Conservation (phyloP, 2,797 vertebrate species). For the Cygnus olor region DNA sequence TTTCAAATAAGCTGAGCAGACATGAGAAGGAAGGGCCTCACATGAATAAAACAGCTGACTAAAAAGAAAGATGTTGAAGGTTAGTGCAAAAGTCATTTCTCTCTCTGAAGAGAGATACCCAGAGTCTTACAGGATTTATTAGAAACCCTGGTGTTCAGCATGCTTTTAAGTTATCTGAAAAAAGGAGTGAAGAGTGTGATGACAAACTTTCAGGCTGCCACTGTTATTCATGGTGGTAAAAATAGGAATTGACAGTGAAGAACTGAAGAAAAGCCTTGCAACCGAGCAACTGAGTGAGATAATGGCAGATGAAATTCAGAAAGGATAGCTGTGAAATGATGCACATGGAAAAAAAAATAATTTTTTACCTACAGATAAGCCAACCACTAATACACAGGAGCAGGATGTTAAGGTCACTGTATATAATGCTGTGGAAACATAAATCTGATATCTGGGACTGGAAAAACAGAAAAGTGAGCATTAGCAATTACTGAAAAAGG, state of each 20-base stretch:
- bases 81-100: conserved; percentile 9
- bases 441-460: background rate
- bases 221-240: conserved; percentile 2
- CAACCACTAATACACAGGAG: background rate
- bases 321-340: background rate
- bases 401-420: background rate
- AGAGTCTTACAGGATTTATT: conserved; percentile 27
- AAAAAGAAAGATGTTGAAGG: background rate
- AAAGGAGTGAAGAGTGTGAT: background rate
- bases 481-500: background rate
- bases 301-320: conserved; percentile 24
- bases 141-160: background rate
- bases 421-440: background rate
- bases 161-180: conserved; percentile 13
- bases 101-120: background rate
- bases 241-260: background rate
- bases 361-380: conserved; percentile 28
- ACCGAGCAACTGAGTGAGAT: conserved; percentile 12
- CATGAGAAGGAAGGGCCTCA: background rate
- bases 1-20: background rate
- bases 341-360: conserved; percentile 16
- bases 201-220: conserved; percentile 16
- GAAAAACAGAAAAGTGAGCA: background rate
- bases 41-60: conserved; percentile 9
- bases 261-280: background rate